Conservation (phyloP, 1,140 invertebrate genomes). For the Cheumatopsyche charites region DNA sequence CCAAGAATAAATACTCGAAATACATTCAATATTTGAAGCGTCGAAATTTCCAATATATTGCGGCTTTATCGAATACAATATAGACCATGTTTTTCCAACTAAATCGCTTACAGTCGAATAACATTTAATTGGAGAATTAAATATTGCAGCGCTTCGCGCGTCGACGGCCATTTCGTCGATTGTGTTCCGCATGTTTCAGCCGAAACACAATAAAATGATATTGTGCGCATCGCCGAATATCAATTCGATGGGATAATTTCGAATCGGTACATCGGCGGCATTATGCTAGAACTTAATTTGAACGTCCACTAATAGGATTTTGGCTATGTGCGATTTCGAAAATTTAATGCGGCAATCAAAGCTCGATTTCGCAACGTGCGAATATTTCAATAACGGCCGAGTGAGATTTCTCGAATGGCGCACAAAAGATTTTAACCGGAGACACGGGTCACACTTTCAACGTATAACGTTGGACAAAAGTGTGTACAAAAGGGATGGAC, state of each 20-base stretch:
- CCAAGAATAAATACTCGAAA: too few species aligned
- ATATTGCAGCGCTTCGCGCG: too few species aligned
- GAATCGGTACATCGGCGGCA: neutral
- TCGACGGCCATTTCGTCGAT: neutral
- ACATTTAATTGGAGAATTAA: too few species aligned
- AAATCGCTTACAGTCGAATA: too few species aligned
- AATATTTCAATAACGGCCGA: neutral
- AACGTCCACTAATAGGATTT: constrained; percentile 8
- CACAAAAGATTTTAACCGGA: neutral
- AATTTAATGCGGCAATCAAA: neutral
- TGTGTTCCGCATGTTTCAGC: neutral
- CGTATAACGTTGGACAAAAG: constrained; percentile 1
- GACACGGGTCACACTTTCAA: neutral
- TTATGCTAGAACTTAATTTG: constrained; percentile 6
- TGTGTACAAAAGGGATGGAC: constrained; percentile 14
- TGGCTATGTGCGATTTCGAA: neutral
- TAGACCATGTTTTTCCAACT: too few species aligned
- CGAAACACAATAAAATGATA: too few species aligned
- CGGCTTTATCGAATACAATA: too few species aligned
- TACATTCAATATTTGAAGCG: too few species aligned
- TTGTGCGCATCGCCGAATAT: neutral
- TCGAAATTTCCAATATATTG: too few species aligned
- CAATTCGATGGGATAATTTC: constrained; percentile 13
- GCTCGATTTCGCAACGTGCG: neutral
- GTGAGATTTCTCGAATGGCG: neutral